Percentiles rank a stretch among this genome's conserved stretches.
Evolutionary conservation across 1,140 invertebrate species (phyloP).

Genomic region (Aplysia californica): DNA sequence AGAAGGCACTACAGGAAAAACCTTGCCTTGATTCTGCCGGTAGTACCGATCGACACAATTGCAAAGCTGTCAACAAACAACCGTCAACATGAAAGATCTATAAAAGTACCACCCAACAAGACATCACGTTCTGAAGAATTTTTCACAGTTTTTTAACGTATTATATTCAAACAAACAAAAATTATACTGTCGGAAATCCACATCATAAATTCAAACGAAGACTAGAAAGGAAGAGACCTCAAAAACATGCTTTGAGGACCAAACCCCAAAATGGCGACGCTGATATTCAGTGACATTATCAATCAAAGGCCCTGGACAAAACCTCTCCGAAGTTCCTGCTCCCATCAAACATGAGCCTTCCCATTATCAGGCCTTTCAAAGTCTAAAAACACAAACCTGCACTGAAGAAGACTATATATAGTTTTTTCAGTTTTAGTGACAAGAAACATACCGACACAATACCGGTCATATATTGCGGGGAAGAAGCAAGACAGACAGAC

Average conservation of each 20-base stretch:
- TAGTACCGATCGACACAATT: too few relatives aligned
- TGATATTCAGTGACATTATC: neutral
- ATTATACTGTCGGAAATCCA: neutral
- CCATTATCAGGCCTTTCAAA: too few relatives aligned
- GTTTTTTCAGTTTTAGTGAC: too few relatives aligned
- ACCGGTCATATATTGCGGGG: too few relatives aligned
- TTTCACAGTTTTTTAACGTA: neutral
- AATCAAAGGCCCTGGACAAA: slow-evolving; percentile 2
- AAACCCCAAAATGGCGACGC: neutral
- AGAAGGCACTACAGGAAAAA: too few relatives aligned
- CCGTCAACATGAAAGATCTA: neutral
- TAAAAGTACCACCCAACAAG: neutral
- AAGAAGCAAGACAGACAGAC: too few relatives aligned
- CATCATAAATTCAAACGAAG: neutral
- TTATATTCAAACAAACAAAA: neutral
- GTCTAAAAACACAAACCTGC: too few relatives aligned
- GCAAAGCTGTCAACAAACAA: neutral
- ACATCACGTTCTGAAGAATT: neutral
- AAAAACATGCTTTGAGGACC: neutral
- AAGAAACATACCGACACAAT: too few relatives aligned
- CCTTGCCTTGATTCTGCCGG: too few relatives aligned
- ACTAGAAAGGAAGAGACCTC: neutral
- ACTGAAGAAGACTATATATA: too few relatives aligned
- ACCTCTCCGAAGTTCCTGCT: neutral
- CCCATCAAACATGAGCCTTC: neutral